A percentile compares a stretch with the other conserved stretches of the same genome.
phyloP scores from a whole-genome alignment of 2,888 invertebrate genomes.

The Drosophila atripex region DNA sequence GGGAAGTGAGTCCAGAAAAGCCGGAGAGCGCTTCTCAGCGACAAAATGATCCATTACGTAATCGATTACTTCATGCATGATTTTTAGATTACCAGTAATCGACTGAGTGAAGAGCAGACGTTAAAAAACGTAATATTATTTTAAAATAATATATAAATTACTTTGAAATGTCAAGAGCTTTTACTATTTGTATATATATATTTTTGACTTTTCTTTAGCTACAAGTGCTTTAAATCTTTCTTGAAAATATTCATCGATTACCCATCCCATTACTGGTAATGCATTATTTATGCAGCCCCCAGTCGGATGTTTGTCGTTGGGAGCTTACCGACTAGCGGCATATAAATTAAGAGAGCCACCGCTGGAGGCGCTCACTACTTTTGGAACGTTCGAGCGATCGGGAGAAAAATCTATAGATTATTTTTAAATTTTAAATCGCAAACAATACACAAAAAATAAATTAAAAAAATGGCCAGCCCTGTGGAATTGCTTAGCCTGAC shows the following conservation, averaged over 20 bases:
- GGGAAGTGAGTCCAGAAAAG: background rate
- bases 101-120: background rate
- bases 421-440: background rate
- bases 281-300: background rate
- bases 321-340: conserved; percentile 3
- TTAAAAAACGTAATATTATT: no score
- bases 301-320: background rate
- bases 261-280: background rate
- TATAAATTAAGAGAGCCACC: conserved; percentile 30
- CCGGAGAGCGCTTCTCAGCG: background rate
- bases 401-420: background rate
- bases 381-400: conserved; percentile 6
- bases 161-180: no score
- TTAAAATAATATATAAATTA: no score
- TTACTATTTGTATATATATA: no score
- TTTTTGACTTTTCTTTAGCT: no score
- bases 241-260: background rate
- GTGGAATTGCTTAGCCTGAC: conserved; percentile 70
- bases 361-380: conserved; percentile 18
- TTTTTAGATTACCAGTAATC: background rate
- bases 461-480: conserved; percentile 60
- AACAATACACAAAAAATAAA: conserved; percentile 6
- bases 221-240: no score
- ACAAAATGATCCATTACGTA: background rate
- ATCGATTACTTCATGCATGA: background rate